phyloP scores from a whole-genome alignment of 2,797 vertebrate species.

The Lepilemur septentrionalis region DNA sequence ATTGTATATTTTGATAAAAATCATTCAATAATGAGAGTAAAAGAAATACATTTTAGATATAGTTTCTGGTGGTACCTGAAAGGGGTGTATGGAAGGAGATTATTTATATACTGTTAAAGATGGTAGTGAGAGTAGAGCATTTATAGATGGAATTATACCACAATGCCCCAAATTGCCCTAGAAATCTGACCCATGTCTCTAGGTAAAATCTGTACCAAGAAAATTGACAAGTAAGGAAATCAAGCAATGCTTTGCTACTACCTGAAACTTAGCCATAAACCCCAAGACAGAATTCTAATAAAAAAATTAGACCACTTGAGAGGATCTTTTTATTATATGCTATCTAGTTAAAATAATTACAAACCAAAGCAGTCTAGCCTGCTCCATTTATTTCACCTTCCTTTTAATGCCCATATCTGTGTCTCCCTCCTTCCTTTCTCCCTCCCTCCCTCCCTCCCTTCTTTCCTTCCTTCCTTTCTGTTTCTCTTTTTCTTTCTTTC shows the following conservation, averaged over 20 bases:
- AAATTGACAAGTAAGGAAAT: not conserved
- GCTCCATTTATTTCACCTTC: not conserved
- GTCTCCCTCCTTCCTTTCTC: not conserved
- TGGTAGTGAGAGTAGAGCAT: not conserved
- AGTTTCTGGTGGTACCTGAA: not conserved
- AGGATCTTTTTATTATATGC: not conserved
- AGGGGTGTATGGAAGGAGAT: not conserved
- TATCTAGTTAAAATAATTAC: not conserved
- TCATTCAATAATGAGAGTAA: not conserved
- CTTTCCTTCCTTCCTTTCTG: not conserved
- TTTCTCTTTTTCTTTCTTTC: too few relatives aligned
- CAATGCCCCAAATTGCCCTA: not conserved
- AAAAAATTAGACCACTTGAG: not conserved
- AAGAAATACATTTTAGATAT: not conserved
- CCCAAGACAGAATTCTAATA: not conserved
- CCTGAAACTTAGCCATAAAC: not conserved
- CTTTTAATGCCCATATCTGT: not conserved
- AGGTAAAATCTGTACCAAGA: slow-evolving; percentile 2
- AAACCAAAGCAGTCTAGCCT: not conserved
- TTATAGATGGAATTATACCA: not conserved
- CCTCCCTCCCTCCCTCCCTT: too few relatives aligned
- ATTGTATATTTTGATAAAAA: not conserved
- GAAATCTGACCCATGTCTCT: not conserved
- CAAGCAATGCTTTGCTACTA: not conserved
- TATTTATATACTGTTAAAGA: not conserved